Percentiles rank a stretch among this genome's conserved stretches.
Evolutionary conservation across 2,888 invertebrate species (phyloP).

Genomic region (Bugulina stolonifera): DNA sequence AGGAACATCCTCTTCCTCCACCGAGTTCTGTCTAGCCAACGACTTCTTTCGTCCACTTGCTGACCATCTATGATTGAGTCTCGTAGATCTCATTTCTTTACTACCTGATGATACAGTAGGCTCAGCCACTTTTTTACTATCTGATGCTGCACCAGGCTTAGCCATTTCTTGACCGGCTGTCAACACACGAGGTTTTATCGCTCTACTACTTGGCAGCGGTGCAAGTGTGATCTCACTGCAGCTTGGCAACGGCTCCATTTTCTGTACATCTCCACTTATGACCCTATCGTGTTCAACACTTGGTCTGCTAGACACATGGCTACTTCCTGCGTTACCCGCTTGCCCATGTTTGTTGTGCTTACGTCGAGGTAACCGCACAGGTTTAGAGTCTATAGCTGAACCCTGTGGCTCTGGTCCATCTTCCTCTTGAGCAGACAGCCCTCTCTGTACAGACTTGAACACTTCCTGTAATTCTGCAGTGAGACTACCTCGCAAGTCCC

Average conservation of each 20-base stretch:
- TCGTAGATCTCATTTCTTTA: background rate
- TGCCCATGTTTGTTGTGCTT: background rate
- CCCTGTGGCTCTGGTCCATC: background rate
- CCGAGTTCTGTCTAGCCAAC: background rate
- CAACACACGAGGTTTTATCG: background rate
- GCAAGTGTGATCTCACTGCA: background rate
- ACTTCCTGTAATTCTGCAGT: background rate
- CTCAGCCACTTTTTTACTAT: too few species aligned
- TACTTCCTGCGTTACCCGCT: background rate
- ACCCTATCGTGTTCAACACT: too few species aligned
- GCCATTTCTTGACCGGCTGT: background rate
- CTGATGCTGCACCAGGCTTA: too few species aligned
- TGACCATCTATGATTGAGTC: constrained; percentile 9
- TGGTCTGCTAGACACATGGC: too few species aligned
- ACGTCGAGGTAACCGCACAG: background rate
- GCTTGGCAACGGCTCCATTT: background rate
- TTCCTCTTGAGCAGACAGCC: background rate
- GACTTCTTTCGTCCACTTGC: background rate
- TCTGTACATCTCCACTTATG: too few species aligned
- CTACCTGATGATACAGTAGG: too few species aligned
- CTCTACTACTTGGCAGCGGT: background rate
- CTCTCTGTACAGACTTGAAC: background rate
- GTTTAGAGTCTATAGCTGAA: background rate
- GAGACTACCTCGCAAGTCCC: background rate
- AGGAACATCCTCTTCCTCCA: too few species aligned